Percentiles rank a stretch among this genome's conserved stretches.
These are phyloP conservation scores for Epinephelus coioides DNA, from an alignment of 2,797 vertebrate species.

Conservation along the genomic window DNA sequence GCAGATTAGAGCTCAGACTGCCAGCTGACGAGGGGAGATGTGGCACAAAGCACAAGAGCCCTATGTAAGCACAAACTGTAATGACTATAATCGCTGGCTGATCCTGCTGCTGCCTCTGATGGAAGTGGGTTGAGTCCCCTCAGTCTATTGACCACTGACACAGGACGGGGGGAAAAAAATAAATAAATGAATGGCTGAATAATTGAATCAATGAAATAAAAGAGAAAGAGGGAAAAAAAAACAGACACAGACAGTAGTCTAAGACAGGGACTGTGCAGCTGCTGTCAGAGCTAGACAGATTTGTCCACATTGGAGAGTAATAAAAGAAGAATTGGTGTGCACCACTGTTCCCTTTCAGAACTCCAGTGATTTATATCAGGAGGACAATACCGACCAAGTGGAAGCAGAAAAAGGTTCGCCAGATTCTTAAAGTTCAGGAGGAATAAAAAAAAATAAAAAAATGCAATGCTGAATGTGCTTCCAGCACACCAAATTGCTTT, in stretches of 20 bases:
- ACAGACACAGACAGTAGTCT: neutral
- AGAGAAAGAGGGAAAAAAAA: neutral
- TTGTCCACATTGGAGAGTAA: conserved; percentile 44
- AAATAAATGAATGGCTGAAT: conserved; percentile 16
- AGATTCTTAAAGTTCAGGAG: conserved; percentile 48
- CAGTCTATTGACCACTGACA: conserved; percentile 49
- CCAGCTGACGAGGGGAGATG: conserved; percentile 79
- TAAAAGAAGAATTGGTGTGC: conserved; percentile 54
- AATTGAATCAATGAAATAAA: conserved; percentile 12
- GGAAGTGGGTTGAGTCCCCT: conserved; percentile 49
- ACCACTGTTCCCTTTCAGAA: conserved; percentile 51
- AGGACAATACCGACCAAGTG: conserved; percentile 38
- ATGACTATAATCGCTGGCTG: conserved; percentile 81
- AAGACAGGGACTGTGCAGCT: conserved; percentile 26
- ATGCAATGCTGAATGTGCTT: conserved; percentile 38
- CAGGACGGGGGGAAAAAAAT: neutral
- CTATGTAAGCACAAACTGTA: conserved; percentile 81
- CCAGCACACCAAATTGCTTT: conserved; percentile 40
- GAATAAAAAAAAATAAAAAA: neutral
- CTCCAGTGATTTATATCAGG: conserved; percentile 55
- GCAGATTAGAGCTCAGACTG: conserved; percentile 77
- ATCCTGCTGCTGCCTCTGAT: conserved; percentile 75
- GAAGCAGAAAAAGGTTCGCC: conserved; percentile 42
- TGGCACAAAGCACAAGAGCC: conserved; percentile 76
- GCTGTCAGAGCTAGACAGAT: conserved; percentile 47